Evolutionary conservation across 1,140 invertebrate genomes (phyloP), one percentile per base, ranked within the genome.

Genomic region (Scaptomyza montana): DNA sequence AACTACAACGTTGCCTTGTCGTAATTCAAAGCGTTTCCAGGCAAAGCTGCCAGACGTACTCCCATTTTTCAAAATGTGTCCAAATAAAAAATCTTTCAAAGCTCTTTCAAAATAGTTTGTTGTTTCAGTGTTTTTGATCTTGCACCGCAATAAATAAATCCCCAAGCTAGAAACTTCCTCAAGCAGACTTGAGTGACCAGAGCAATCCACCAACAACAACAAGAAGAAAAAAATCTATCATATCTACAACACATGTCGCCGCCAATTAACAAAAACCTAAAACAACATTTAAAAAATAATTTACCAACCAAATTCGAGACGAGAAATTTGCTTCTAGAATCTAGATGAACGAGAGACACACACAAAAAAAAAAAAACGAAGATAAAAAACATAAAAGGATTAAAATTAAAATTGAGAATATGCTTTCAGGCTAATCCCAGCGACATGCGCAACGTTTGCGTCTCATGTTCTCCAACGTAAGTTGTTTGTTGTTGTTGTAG

Each of bases 381-480:
- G 41, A 28, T 49, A 71, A 82, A 63, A 69, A 49, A 75, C 62
- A 47, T 68, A 69, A 74, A 87, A 84, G 84, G 85, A 89, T 87
- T 89, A 87, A 89, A 82, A 87, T 78, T 63, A 76, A 71, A 85
- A 69, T 85, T 66, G 76, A 87, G 79, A 82, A 89, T 89, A 87
- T 87, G 84, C 79, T 87, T 87, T 87, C 80, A 84, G 70, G 85
- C 84, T 87, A 89, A 87, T 87, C 84, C 84, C 84, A 69, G 63
- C 68, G 67, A 87, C 84, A 89, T 69, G 81, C 57, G 73, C 80
- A 77, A 80, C 77, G 82, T 84, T 77, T 72, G 80, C 72, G 80
- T 86, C 82, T 87, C 82, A 77, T 70, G 53, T 86, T 86, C 78
- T 77, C 51, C 76, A 30, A 10, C 60, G 49, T 65, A 49, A 25